A percentile compares a stretch with the other conserved stretches of the same genome.
phyloP scores from a whole-genome alignment of 1,140 invertebrate species.

The Phortica variegata region DNA sequence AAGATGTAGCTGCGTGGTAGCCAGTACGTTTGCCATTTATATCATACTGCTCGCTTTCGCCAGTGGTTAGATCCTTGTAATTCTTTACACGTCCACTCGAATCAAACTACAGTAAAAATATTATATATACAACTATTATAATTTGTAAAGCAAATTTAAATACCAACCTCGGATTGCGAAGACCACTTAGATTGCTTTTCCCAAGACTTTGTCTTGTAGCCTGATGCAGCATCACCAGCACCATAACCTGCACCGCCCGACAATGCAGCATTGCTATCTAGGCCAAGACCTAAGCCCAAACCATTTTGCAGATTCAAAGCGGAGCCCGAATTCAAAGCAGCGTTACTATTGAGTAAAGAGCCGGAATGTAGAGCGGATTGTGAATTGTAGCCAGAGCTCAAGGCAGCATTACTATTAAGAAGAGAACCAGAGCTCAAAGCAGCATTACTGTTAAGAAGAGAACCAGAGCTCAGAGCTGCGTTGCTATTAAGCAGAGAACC shows the following conservation, averaged over 20 bases:
- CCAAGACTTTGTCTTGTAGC: slow-evolving; percentile 52
- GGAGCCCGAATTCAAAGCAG: slow-evolving; percentile 16
- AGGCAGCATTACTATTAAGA: not conserved
- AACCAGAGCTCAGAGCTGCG: slow-evolving; percentile 7
- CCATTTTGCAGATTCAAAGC: slow-evolving; percentile 21
- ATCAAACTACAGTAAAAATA: slow-evolving; percentile 28
- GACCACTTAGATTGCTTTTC: slow-evolving; percentile 57
- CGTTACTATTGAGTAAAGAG: slow-evolving; percentile 22
- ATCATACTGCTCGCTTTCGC: slow-evolving; percentile 47
- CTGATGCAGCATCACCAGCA: slow-evolving; percentile 23
- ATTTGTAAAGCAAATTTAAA: not conserved
- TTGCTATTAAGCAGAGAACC: slow-evolving; percentile 4
- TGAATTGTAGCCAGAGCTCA: no score
- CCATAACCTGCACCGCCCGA: slow-evolving; percentile 18
- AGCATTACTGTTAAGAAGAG: slow-evolving; percentile 10
- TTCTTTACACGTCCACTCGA: slow-evolving; percentile 43
- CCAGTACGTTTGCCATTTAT: slow-evolving; percentile 46
- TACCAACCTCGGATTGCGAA: slow-evolving; percentile 45
- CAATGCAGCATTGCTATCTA: slow-evolving; percentile 12
- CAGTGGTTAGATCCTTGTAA: slow-evolving; percentile 52
- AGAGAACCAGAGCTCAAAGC: slow-evolving; percentile 24
- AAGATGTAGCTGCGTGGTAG: slow-evolving; percentile 51
- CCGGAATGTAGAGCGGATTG: slow-evolving; percentile 26
- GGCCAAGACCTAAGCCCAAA: slow-evolving; percentile 6
- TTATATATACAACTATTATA: not conserved